phyloP scores from a whole-genome alignment of 2,113 vertebrate genomes.

The Chinchilla lanigera region DNA sequence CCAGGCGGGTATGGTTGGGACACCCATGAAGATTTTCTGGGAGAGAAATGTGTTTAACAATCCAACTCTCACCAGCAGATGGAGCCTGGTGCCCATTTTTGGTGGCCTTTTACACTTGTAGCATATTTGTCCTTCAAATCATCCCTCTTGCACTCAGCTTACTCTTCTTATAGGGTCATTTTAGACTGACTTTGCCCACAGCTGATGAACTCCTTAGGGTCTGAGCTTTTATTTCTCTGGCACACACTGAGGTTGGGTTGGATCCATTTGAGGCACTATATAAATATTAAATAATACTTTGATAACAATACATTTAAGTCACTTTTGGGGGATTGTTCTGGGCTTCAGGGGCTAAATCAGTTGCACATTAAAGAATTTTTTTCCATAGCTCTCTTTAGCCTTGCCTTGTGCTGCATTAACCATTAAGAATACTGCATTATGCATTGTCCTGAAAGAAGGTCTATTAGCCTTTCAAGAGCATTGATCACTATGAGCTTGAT shows the following conservation, averaged over 20 bases:
- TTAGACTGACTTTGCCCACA: background rate
- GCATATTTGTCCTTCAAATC: background rate
- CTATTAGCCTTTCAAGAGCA: slow-evolving; percentile 53
- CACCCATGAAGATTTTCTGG: background rate
- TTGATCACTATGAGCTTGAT: background rate
- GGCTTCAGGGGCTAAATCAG: slow-evolving; percentile 15
- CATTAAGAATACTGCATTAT: slow-evolving; percentile 27
- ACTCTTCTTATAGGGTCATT: background rate
- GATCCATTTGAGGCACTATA: slow-evolving; percentile 46
- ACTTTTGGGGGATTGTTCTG: background rate
- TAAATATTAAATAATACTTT: slow-evolving; percentile 72
- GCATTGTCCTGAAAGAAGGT: background rate
- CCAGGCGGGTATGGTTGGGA: slow-evolving; percentile 86
- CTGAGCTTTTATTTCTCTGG: slow-evolving; percentile 57
- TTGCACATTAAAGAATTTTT: background rate
- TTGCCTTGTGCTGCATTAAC: background rate
- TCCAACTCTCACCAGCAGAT: slow-evolving; percentile 81
- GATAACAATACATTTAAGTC: slow-evolving; percentile 65
- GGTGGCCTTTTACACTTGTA: background rate
- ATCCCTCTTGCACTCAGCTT: background rate
- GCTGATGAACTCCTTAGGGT: slow-evolving; percentile 15
- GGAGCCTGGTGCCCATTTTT: slow-evolving; percentile 71
- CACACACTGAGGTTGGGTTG: slow-evolving; percentile 9
- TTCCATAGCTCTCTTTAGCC: background rate
- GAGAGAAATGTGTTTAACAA: background rate